phyloP scores from a whole-genome alignment of 2,797 vertebrate species.

The Uromys caudimaculatus region DNA sequence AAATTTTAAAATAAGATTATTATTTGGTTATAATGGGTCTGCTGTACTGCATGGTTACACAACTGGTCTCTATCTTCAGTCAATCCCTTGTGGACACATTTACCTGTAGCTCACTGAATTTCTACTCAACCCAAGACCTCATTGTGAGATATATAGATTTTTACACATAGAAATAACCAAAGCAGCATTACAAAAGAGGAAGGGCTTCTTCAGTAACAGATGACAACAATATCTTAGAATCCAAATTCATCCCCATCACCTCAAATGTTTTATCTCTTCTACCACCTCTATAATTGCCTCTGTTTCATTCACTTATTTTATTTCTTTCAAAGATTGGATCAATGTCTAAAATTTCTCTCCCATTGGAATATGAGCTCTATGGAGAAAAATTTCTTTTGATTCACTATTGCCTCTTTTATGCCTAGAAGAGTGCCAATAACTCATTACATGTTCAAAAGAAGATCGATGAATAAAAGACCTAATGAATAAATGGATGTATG shows the following conservation, averaged over 20 bases:
- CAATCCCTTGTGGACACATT: background rate
- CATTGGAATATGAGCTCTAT: background rate
- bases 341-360: background rate
- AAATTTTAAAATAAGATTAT: constrained; percentile 27
- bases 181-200: background rate
- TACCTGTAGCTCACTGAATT: background rate
- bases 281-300: background rate
- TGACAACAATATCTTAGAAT: background rate
- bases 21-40: background rate
- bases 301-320: constrained; percentile 9
- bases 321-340: background rate
- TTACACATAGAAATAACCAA: background rate
- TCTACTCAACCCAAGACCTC: background rate
- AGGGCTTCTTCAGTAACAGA: background rate
- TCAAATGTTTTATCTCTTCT: background rate
- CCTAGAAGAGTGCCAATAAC: background rate
- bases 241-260: background rate
- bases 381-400: constrained; percentile 16
- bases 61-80: background rate
- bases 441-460: constrained; percentile 25
- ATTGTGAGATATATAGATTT: background rate
- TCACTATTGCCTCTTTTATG: background rate
- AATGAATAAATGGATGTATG: constrained; percentile 24
- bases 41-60: background rate
- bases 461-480: background rate